Evolutionary conservation across 2,797 vertebrate species (phyloP).

Genomic region (Pseudochirops cupreus): DNA sequence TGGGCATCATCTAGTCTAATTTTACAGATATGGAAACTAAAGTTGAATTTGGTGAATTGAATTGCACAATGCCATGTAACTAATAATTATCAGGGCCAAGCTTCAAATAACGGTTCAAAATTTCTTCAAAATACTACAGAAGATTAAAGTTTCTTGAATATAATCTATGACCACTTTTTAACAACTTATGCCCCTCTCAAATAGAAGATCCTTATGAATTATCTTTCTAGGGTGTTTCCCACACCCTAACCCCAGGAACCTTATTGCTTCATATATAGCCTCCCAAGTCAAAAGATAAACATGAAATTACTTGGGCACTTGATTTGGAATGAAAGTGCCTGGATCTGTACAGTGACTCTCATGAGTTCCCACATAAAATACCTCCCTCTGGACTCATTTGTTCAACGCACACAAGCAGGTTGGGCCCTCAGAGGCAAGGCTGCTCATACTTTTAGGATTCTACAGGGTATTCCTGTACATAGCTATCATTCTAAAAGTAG

Average conservation of each 20-base stretch:
- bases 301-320: background rate
- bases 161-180: background rate
- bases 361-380: background rate
- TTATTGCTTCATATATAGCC: background rate
- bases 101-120: background rate
- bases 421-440: background rate
- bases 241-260: background rate
- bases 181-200: background rate
- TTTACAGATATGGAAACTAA: background rate
- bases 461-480: background rate
- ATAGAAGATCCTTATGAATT: background rate
- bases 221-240: background rate
- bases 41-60: background rate
- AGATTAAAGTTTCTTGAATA: background rate
- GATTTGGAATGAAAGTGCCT: background rate
- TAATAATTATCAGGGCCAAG: background rate
- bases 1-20: background rate
- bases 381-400: background rate
- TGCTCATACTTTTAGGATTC: background rate
- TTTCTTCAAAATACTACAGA: background rate
- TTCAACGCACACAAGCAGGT: background rate
- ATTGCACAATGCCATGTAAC: background rate
- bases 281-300: background rate
- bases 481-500: background rate
- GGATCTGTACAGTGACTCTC: background rate